phyloP scores from a whole-genome alignment of 2,888 invertebrate species.

The Dynastes maya region DNA sequence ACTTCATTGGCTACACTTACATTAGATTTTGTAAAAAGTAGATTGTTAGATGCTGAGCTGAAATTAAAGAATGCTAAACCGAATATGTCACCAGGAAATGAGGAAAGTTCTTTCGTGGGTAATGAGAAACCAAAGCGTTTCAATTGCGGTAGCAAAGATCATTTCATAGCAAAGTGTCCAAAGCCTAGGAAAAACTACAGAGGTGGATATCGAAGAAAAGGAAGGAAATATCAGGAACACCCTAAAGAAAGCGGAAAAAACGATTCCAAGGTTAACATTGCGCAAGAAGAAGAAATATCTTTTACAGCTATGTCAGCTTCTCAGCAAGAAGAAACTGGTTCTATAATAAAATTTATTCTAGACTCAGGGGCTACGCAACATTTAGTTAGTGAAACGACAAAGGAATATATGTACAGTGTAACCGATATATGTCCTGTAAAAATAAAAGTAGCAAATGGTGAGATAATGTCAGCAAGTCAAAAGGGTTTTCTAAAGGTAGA shows the following conservation, averaged over 20 bases:
- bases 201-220: not conserved
- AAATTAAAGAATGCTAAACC: constrained; percentile 5
- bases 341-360: constrained; percentile 12
- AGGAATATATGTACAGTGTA: constrained; percentile 11
- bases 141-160: constrained; percentile 17
- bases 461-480: not conserved
- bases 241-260: not conserved
- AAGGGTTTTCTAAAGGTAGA: too few relatives aligned
- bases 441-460: constrained; percentile 4
- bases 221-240: not conserved
- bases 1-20: constrained; percentile 48
- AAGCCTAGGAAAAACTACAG: constrained; percentile 14
- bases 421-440: not conserved
- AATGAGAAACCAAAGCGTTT: constrained; percentile 2
- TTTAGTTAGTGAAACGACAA: constrained; percentile 2
- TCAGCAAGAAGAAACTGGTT: not conserved
- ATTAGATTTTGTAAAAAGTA: constrained; percentile 1
- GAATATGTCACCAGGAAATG: constrained; percentile 9
- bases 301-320: constrained; percentile 14
- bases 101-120: constrained; percentile 4
- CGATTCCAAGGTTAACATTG: not conserved
- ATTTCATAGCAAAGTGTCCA: constrained; percentile 10
- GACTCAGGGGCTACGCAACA: constrained; percentile 1
- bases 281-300: not conserved
- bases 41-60: constrained; percentile 9